phyloP scores from a whole-genome alignment of 1,140 invertebrate species.

The Phymorhynchus buccinoides region DNA sequence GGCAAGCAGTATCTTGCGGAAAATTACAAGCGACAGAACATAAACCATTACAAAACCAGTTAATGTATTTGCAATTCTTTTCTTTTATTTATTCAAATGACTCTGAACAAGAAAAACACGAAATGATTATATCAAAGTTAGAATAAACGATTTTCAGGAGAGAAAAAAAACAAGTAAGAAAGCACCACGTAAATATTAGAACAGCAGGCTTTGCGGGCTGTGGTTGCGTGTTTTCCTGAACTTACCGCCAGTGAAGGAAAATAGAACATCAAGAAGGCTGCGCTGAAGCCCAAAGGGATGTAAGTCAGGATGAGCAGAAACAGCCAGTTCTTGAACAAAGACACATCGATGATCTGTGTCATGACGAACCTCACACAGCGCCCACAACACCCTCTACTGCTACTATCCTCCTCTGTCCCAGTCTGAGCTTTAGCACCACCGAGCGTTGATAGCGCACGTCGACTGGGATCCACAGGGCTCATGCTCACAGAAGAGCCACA shows the following conservation, averaged over 20 bases:
- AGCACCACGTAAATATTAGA: no score
- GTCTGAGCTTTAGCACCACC: not conserved
- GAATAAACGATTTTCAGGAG: no score
- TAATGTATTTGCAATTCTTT: no score
- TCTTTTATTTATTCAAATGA: no score
- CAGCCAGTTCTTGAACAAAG: slow-evolving; percentile 27
- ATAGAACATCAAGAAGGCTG: slow-evolving; percentile 31
- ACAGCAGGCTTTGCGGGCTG: no score
- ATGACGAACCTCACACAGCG: not conserved
- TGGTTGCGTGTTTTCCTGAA: not conserved
- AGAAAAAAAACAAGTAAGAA: no score
- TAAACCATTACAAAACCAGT: no score
- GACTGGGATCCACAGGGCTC: not conserved
- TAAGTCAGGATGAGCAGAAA: slow-evolving; percentile 21
- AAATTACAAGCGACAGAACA: no score
- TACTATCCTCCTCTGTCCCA: not conserved
- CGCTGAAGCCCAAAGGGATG: slow-evolving; percentile 21
- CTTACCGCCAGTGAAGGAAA: slow-evolving; percentile 34
- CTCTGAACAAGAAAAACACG: no score
- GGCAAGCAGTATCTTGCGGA: no score
- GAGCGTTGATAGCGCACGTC: no score
- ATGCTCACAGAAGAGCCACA: slow-evolving; percentile 18
- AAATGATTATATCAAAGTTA: no score
- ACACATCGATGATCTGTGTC: slow-evolving; percentile 30
- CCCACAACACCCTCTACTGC: not conserved